Conservation (phyloP, 2,888 invertebrate genomes). For the Sphaeridia pumilis region DNA sequence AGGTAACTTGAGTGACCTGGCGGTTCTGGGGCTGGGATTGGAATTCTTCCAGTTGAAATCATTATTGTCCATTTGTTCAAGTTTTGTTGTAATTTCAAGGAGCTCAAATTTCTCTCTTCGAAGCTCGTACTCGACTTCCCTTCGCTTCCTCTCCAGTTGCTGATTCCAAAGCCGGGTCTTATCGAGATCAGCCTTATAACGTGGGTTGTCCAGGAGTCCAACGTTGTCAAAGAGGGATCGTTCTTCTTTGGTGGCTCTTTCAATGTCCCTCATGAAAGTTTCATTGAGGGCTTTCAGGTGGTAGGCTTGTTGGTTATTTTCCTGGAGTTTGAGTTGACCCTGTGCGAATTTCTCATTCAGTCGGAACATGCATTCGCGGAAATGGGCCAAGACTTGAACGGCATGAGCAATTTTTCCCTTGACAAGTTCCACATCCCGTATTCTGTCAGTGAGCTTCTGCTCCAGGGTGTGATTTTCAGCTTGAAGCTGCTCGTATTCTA, state of each 20-base stretch:
- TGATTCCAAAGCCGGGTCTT: too few species aligned
- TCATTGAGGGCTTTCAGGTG: slow-evolving; percentile 9
- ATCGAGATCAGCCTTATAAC: slow-evolving; percentile 18
- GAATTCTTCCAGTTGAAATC: too few species aligned
- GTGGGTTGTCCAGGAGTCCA: slow-evolving; percentile 20
- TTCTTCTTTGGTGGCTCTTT: slow-evolving; percentile 8
- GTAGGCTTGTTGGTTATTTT: slow-evolving; percentile 17
- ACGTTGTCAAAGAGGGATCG: slow-evolving; percentile 12
- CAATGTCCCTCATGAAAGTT: slow-evolving; percentile 7
- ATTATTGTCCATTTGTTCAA: too few species aligned
- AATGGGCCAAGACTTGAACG: slow-evolving; percentile 22
- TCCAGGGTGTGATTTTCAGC: slow-evolving; percentile 20
- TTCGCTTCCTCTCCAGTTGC: too few species aligned
- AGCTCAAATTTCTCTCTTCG: too few species aligned
- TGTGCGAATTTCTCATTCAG: slow-evolving; percentile 13
- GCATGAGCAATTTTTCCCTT: slow-evolving; percentile 20
- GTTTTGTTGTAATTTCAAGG: too few species aligned
- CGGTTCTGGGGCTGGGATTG: too few species aligned
- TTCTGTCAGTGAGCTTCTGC: slow-evolving; percentile 15
- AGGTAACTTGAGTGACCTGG: too few species aligned
- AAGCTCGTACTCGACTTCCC: too few species aligned
- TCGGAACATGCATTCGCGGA: slow-evolving; percentile 14
- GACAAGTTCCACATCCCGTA: slow-evolving; percentile 18
- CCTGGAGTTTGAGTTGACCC: slow-evolving; percentile 5
- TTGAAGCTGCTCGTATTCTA: slow-evolving; percentile 22